phyloP scores from a whole-genome alignment of 2,113 vertebrate species.

The Cathartes aura region DNA sequence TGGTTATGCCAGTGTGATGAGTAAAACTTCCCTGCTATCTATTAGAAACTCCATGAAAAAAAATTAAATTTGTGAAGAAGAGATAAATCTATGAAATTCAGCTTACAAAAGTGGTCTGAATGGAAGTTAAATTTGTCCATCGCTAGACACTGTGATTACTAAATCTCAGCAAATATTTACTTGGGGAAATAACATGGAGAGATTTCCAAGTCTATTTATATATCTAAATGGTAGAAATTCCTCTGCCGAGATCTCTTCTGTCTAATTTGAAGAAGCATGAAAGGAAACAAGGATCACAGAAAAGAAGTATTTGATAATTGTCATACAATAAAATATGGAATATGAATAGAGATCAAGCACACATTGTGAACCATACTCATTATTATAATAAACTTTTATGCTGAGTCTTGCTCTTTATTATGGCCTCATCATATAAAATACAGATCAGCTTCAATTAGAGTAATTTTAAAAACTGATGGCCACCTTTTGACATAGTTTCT shows the following conservation, averaged over 20 bases:
- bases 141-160: not conserved
- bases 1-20: not conserved
- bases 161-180: constrained; percentile 33
- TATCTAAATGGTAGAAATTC: not conserved
- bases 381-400: constrained; percentile 54
- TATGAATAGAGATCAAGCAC: constrained; percentile 7
- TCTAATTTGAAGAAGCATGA: not conserved
- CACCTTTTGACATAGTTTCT: not conserved
- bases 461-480: not conserved
- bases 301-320: not conserved
- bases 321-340: constrained; percentile 28
- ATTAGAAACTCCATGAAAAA: not conserved
- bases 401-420: constrained; percentile 24
- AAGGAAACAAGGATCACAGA: constrained; percentile 14
- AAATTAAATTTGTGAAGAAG: not conserved
- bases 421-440: not conserved
- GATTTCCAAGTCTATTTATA: not conserved
- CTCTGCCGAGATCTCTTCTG: not conserved
- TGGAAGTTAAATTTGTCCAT: not conserved
- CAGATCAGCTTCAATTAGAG: not conserved
- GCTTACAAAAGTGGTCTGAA: not conserved
- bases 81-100: not conserved
- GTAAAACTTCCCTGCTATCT: not conserved
- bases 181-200: not conserved
- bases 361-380: not conserved